phyloP scores from a whole-genome alignment of 2,113 vertebrate species.

The Dipodomys stephensi region DNA sequence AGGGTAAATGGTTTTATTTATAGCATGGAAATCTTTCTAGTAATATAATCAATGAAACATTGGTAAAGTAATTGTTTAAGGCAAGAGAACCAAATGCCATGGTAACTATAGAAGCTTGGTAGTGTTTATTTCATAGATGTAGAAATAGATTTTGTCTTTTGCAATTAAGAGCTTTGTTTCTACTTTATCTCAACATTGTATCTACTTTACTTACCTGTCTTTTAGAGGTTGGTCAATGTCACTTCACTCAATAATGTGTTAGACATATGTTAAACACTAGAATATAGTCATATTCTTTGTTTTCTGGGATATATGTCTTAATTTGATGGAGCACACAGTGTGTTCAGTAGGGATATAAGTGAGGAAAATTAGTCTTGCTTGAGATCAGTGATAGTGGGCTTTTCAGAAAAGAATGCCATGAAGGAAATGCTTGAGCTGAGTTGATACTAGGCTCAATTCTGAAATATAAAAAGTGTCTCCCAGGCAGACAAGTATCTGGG shows the following conservation, averaged over 20 bases:
- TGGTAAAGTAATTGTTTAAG: conserved; percentile 48
- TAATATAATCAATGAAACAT: conserved; percentile 19
- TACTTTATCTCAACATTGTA: neutral
- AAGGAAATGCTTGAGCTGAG: neutral
- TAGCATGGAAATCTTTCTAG: neutral
- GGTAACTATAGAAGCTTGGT: neutral
- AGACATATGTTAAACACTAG: neutral
- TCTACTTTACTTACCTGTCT: neutral
- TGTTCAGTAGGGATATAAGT: neutral
- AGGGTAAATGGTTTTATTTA: conserved; percentile 18
- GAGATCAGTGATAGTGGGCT: neutral
- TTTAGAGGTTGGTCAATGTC: conserved; percentile 20
- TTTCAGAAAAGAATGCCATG: conserved; percentile 51
- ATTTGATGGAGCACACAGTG: neutral
- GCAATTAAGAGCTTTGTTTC: conserved; percentile 20
- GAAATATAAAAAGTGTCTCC: conserved; percentile 1
- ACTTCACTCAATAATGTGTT: conserved; percentile 22
- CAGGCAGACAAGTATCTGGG: neutral
- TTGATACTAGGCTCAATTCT: conserved; percentile 8
- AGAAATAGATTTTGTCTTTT: conserved; percentile 39
- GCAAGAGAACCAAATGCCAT: conserved; percentile 31
- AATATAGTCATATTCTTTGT: neutral
- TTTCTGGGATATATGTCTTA: neutral
- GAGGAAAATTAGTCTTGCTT: conserved; percentile 38
- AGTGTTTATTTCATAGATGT: neutral